phyloP scores from a whole-genome alignment of 2,888 invertebrate species.

The Clusia tigrina region DNA sequence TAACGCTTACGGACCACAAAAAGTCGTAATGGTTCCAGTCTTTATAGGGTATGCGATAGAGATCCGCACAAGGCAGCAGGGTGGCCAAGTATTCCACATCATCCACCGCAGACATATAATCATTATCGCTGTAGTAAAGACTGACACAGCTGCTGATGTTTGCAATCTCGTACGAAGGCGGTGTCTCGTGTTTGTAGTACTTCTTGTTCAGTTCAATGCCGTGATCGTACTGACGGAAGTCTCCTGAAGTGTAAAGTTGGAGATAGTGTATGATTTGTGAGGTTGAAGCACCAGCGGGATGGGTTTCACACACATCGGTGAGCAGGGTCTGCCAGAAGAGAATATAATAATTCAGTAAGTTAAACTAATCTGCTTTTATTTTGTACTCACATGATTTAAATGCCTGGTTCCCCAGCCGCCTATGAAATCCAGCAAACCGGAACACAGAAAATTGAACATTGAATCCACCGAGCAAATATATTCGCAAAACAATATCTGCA shows the following conservation, averaged over 20 bases:
- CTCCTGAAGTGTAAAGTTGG: constrained; percentile 68
- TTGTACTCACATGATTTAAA: constrained; percentile 60
- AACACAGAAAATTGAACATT: constrained; percentile 51
- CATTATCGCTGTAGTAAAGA: constrained; percentile 73
- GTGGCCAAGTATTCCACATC: constrained; percentile 66
- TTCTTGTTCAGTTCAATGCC: constrained; percentile 67
- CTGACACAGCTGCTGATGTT: constrained; percentile 70
- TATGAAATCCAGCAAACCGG: constrained; percentile 53
- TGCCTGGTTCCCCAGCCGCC: constrained; percentile 59
- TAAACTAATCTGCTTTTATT: neutral
- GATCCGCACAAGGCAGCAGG: constrained; percentile 66
- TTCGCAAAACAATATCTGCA: constrained; percentile 53
- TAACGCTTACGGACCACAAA: constrained; percentile 71
- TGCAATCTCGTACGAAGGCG: constrained; percentile 70
- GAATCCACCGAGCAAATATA: constrained; percentile 70
- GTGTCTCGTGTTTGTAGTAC: constrained; percentile 67
- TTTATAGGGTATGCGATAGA: constrained; percentile 65
- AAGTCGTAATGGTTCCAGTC: constrained; percentile 77
- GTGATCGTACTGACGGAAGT: constrained; percentile 69
- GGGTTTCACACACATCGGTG: constrained; percentile 72
- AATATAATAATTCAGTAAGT: constrained; percentile 12
- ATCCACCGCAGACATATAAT: constrained; percentile 69
- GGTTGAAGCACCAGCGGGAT: constrained; percentile 75
- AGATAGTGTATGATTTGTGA: constrained; percentile 76
- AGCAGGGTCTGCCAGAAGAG: constrained; percentile 69